Base-by-base conservation (phyloP, 2,797 vertebrate genomes). In the Sphenodon punctatus region DNA sequence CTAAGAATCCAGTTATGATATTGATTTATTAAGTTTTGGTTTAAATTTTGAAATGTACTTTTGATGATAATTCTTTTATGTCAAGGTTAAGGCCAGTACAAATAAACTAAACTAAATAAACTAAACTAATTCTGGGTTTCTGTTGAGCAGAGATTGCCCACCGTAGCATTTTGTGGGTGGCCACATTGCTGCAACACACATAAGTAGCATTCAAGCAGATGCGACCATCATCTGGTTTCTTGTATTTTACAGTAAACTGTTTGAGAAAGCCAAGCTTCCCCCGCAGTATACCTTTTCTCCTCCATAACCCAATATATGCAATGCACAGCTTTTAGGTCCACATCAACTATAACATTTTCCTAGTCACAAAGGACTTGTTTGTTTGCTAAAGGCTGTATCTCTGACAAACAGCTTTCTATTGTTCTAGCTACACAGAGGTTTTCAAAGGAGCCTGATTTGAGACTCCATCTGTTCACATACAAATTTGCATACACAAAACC, bases 381-480 rank as follows among this genome's bases (percentile, higher is more conserved):
- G 61, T 89, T 84, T 77, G 84, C 80, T 74, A 14, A 70, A 64
- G 61, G 71, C 65, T 71, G 67, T 79, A 77, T 75, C 78, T 17
- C 15, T 84, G 86, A 88, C 75, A 78, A 92, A 81, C 39, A 72
- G 73, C 61, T 87, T 86, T 80, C 69, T 87, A 48, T 53, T 84
- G 14, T 74, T 82, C 67, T 88, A 58, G 68, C 51, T 77, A 49
- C 17, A 51, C 51, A n/a, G n/a, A 27, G n/a, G 51, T 51, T 27
- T 51, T 51, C 49, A 51, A 16, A 27, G 15, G n/a, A 51, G 15
- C n/a, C 13, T 51, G 16, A 51, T 51, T 48, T 51, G 14, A 27
- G 13, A 27, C 13, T 16, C 51, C 49, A 27, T 51, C n/a, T 51
- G 27, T 14, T n/a, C n/a, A 51, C n/a, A 51, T 9, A 8, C 15